Base-by-base conservation (phyloP, 92 coral and sea anemone genomes). In the Muricea muricata region DNA sequence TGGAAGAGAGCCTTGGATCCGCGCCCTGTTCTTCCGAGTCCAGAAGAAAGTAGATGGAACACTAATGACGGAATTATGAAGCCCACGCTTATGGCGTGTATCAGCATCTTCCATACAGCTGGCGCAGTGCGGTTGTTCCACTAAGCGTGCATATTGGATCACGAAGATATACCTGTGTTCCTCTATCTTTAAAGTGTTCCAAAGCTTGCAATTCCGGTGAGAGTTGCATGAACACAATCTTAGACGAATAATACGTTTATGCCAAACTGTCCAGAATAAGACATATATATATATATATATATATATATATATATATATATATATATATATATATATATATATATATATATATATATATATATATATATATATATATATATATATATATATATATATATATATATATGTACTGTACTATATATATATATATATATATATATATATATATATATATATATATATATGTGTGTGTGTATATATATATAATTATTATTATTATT, bases 61-160 rank as follows among this genome's bases (percentile, higher is more conserved):
- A 55, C 15, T 75, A 45, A 89, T 37, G 92, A 89, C 55, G 85
- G 87, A 21, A 69, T 88, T 45, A 91, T 87, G 42, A 87, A 85
- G 86, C 86, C 88, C 26, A 71, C 80, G 72, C 78, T 85, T 26
- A 78, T 69, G 88, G 33, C 73, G 7, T n/a, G 70, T 83, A 6
- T 54, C 87, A 32, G 81, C 73, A 54, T 79, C 71, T 65, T 83
- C 71, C 71, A n/a, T 70, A 52, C 80, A 83, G 52, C 72, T 84
- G 15, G 75, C 87, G 6, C 73, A 73, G 28, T 84, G 75, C 71
- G 82, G 87, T 13, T 73, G 87, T 31, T 30, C 82, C 28, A 47
- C 79, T 32, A 82, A 84, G 82, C 78, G 81, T 6, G 35, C 67
- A 55, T 35, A 82, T n/a, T 74, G 75, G 56, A 20, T 73, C 74